These are phyloP conservation scores for Erythrocercus mccallii DNA, from an alignment of 2,113 vertebrate genomes.

Conservation along the genomic window DNA sequence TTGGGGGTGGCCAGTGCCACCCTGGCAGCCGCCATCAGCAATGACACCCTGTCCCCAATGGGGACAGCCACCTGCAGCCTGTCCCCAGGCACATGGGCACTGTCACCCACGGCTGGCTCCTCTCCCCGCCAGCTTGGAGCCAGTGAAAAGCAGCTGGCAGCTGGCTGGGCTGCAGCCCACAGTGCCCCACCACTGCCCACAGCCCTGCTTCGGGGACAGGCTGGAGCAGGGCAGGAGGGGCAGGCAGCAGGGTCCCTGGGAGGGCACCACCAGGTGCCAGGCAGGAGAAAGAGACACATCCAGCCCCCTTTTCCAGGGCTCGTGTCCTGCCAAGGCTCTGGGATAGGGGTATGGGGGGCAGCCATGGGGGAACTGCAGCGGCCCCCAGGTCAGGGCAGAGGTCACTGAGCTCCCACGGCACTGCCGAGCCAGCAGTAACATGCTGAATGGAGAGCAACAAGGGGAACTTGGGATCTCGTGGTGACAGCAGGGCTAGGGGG, in stretches of 20 bases:
- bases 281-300: neutral
- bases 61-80: neutral
- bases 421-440: neutral
- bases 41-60: neutral
- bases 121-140: neutral
- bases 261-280: neutral
- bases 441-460: neutral
- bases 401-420: fast-evolving
- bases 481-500: neutral
- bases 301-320: neutral
- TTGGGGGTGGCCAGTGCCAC: neutral
- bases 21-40: neutral
- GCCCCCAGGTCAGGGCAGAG: neutral
- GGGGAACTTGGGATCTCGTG: slow-evolving; percentile 43
- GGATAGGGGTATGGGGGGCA: neutral
- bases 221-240: neutral
- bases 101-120: neutral
- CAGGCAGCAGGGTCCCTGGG: neutral
- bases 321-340: fast-evolving
- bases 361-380: neutral
- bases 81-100: neutral
- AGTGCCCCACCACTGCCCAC: neutral
- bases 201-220: fast-evolving
- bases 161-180: neutral
- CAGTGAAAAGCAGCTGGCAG: neutral